Conservation (phyloP, 2,888 invertebrate genomes). For the Apamea epomidion region DNA sequence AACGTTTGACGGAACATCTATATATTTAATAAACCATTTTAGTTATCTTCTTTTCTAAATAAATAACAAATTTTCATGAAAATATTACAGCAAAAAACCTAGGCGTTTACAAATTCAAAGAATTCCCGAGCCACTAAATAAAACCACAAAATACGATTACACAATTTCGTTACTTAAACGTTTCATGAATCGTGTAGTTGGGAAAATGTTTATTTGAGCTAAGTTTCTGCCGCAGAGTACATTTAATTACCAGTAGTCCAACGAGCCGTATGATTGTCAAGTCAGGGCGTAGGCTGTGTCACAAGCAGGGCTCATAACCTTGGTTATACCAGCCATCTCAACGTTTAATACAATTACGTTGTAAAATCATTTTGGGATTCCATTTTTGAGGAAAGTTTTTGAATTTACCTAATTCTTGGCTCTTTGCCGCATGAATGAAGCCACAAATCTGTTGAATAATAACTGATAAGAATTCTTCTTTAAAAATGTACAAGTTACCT, state of each 20-base stretch:
- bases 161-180: slow-evolving; percentile 14
- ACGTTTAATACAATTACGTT: slow-evolving; percentile 52
- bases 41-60: background rate
- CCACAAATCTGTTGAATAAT: background rate
- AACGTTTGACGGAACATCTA: no score
- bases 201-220: slow-evolving; percentile 58
- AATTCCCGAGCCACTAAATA: background rate
- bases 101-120: background rate
- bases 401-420: slow-evolving; percentile 5
- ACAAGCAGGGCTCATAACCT: slow-evolving; percentile 68
- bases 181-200: slow-evolving; percentile 31
- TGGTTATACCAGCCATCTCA: slow-evolving; percentile 51
- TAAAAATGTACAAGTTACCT: background rate
- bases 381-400: background rate
- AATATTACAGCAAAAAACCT: background rate
- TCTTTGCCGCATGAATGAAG: background rate
- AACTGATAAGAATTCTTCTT: background rate
- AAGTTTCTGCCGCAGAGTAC: slow-evolving; percentile 57
- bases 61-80: background rate
- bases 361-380: slow-evolving; percentile 28
- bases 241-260: slow-evolving; percentile 79
- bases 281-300: slow-evolving; percentile 68
- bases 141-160: background rate
- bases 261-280: slow-evolving; percentile 81
- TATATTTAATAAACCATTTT: background rate